Evolutionary conservation across 1,140 invertebrate genomes (phyloP).

Genomic region (Eumaeus atala): DNA sequence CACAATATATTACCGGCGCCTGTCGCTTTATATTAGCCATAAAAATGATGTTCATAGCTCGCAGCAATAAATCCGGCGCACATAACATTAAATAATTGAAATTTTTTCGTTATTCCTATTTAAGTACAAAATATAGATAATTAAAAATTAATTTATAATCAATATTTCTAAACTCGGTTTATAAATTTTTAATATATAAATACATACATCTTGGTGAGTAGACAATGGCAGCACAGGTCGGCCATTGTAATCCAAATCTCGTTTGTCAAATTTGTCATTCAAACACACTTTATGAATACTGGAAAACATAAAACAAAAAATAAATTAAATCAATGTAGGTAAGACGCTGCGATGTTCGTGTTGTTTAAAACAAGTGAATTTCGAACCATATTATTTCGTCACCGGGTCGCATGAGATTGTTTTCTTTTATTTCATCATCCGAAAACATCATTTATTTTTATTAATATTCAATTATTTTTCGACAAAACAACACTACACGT

Average conservation of each 20-base stretch:
- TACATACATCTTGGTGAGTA: not conserved
- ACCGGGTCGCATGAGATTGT: slow-evolving; percentile 50
- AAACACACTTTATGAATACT: slow-evolving; percentile 61
- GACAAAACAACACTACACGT: slow-evolving; percentile 52
- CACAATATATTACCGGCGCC: too few species aligned
- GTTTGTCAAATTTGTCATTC: slow-evolving; percentile 58
- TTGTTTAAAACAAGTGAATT: slow-evolving; percentile 44
- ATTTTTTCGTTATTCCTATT: not conserved
- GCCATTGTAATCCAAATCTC: slow-evolving; percentile 34
- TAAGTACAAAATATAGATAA: not conserved
- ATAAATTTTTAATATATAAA: slow-evolving; percentile 9
- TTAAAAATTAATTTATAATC: slow-evolving; percentile 1
- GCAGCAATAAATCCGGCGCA: too few species aligned
- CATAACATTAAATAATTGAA: too few species aligned
- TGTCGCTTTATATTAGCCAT: too few species aligned
- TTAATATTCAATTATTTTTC: slow-evolving; percentile 64
- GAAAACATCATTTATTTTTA: slow-evolving; percentile 65
- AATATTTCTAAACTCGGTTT: slow-evolving; percentile 10
- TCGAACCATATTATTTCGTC: slow-evolving; percentile 69
- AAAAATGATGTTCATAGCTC: too few species aligned
- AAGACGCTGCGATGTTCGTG: not conserved
- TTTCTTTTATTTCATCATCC: slow-evolving; percentile 67
- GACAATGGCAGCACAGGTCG: slow-evolving; percentile 1
- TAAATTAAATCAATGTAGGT: slow-evolving; percentile 22
- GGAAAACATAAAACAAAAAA: slow-evolving; percentile 31